phyloP scores from a whole-genome alignment of 2,797 vertebrate genomes.

The Pygocentrus nattereri region DNA sequence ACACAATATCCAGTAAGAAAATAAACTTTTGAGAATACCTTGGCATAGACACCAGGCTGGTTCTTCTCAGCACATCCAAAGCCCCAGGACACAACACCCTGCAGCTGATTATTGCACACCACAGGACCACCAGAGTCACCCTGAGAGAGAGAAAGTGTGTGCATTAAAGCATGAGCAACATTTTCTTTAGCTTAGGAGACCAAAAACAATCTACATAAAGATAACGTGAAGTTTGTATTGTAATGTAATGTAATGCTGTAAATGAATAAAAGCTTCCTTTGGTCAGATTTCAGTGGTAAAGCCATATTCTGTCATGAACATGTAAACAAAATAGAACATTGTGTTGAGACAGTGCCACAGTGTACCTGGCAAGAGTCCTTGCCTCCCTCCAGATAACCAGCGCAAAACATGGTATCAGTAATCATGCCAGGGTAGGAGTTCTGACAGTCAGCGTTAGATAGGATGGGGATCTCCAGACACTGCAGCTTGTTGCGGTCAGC shows the following conservation, averaged over 20 bases:
- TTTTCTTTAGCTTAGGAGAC: too few relatives aligned
- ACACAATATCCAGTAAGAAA: too few relatives aligned
- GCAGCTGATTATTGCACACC: slow-evolving; percentile 68
- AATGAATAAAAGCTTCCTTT: too few relatives aligned
- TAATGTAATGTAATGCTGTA: too few relatives aligned
- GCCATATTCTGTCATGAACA: too few relatives aligned
- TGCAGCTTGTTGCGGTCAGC: slow-evolving; percentile 59
- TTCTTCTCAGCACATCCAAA: slow-evolving; percentile 68
- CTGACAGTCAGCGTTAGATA: slow-evolving; percentile 50
- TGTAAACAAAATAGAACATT: too few relatives aligned
- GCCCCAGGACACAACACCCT: slow-evolving; percentile 76
- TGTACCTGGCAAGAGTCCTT: slow-evolving; percentile 62
- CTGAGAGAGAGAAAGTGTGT: slow-evolving; percentile 54
- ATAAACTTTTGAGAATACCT: too few relatives aligned
- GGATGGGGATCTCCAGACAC: slow-evolving; percentile 63
- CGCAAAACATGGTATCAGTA: slow-evolving; percentile 66
- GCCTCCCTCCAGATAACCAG: slow-evolving; percentile 66
- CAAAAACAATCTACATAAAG: too few relatives aligned
- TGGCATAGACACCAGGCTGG: slow-evolving; percentile 74
- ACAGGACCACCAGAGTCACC: slow-evolving; percentile 77
- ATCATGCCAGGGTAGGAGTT: slow-evolving; percentile 66
- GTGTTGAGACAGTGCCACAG: too few relatives aligned
- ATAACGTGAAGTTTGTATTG: too few relatives aligned
- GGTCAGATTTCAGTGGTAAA: too few relatives aligned
- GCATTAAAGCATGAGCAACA: too few relatives aligned